Evolutionary conservation across 2,888 invertebrate genomes (phyloP), one percentile per base, ranked within the genome.

Genomic region (Rotaria macrura): DNA sequence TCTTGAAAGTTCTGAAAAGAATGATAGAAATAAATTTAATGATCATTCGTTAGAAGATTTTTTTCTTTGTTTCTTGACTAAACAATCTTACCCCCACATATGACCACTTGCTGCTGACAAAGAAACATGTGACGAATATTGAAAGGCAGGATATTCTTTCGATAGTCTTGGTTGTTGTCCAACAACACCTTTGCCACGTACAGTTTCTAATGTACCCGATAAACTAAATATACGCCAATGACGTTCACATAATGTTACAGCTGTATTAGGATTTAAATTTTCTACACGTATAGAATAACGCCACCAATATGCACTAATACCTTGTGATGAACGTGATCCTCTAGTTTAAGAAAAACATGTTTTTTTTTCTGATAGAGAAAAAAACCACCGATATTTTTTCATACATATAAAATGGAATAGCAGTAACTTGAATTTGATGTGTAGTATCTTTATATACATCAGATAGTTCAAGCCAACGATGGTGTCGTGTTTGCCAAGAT

Each of bases 381-480:
- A 83, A 5, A 29, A 83, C 6, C 23, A 23, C 4, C 4, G 23
- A 83, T 25, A 47, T 40, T 38, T 38, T 40, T 2, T 17, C 20
- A n/a, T 84, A 55, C 84, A 91, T 90, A 87, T 89, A 97, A 92
- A 97, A 98, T 0, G 99, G 99, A 91, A 97, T 98, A 85, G 98
- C 98, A 23, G 98, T 99, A 57, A 99, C 95, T 84, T 97, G 93
- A 87, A 97, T 94, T 90, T 95, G 94, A 91, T 99, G 97, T 0
- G 98, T 98, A 0, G 97, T 97, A 92, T 98, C 97, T 89, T 95
- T 95, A 90, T 97, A 97, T 17, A 98, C 97, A 91, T 97, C 96
- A 54, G 96, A 96, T 87, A 98, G 91, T 90, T 97, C 96, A 72
- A 98, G 91, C 96, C 96, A 97, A 0, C 97, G 96, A 90, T 97